Percentiles rank a stretch among this genome's conserved stretches.
phyloP scores from a whole-genome alignment of 2,797 vertebrate species.

The Darevskia nairensis region DNA sequence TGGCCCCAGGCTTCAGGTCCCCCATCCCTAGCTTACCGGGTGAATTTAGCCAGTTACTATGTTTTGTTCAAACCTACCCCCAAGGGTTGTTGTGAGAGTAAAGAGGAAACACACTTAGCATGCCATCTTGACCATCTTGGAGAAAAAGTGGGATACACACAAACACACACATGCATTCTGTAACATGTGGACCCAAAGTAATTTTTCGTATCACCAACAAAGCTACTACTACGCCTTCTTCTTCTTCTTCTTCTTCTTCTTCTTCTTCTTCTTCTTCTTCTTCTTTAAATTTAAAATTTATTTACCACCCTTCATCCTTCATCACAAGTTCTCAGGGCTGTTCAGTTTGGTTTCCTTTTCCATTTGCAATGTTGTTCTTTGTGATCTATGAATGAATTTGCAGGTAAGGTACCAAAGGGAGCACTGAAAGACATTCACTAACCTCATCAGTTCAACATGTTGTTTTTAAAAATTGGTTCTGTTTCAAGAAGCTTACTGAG shows the following conservation, averaged over 20 bases:
- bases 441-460: accelerated
- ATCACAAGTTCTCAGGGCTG: too few species aligned
- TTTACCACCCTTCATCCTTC: too few species aligned
- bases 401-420: neutral
- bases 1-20: neutral
- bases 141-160: neutral
- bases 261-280: too few species aligned
- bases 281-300: too few species aligned
- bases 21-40: neutral
- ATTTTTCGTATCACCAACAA: neutral
- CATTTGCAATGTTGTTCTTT: neutral
- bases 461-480: neutral
- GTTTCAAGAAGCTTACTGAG: neutral
- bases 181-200: neutral
- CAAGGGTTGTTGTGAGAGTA: neutral
- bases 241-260: too few species aligned
- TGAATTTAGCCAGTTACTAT: neutral
- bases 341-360: neutral
- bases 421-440: neutral
- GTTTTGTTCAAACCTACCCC: neutral
- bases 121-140: neutral
- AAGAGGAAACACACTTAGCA: neutral
- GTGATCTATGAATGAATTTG: neutral
- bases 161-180: neutral
- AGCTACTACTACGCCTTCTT: neutral